Evolutionary conservation across 2,888 invertebrate genomes (phyloP).

Genomic region (Euzophera pinguis): DNA sequence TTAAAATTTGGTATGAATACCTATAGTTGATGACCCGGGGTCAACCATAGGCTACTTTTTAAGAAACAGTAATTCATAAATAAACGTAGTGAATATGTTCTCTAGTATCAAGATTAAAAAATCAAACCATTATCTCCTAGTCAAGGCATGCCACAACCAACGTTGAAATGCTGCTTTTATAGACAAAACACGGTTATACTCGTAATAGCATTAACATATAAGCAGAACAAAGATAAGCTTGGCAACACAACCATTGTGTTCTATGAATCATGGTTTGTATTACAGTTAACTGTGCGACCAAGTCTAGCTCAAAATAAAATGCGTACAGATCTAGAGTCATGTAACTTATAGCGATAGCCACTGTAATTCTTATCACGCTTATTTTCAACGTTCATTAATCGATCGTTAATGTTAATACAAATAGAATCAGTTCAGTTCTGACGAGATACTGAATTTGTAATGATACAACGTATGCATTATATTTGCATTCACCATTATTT

Average conservation of each 20-base stretch:
- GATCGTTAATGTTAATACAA: background rate
- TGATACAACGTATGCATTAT: background rate
- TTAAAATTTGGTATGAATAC: too few species aligned
- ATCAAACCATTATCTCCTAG: too few species aligned
- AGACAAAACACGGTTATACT: conserved; percentile 19
- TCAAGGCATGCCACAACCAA: background rate
- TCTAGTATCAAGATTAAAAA: too few species aligned
- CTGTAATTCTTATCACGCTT: too few species aligned
- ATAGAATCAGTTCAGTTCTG: background rate
- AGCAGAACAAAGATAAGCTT: conserved; percentile 1
- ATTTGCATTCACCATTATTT: too few species aligned
- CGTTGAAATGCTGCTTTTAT: background rate
- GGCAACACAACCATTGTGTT: background rate
- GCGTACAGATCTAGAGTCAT: background rate
- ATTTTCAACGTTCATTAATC: too few species aligned
- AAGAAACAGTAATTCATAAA: too few species aligned
- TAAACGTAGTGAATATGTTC: too few species aligned
- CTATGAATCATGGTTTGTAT: conserved; percentile 34
- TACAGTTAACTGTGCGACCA: conserved; percentile 26
- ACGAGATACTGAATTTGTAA: too few species aligned
- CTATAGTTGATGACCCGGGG: too few species aligned
- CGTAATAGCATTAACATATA: conserved; percentile 28
- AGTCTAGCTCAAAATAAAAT: background rate
- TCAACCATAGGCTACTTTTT: too few species aligned
- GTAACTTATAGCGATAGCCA: background rate